Evolutionary conservation across 1,140 invertebrate genomes (phyloP).

Genomic region (Magallana angulata): DNA sequence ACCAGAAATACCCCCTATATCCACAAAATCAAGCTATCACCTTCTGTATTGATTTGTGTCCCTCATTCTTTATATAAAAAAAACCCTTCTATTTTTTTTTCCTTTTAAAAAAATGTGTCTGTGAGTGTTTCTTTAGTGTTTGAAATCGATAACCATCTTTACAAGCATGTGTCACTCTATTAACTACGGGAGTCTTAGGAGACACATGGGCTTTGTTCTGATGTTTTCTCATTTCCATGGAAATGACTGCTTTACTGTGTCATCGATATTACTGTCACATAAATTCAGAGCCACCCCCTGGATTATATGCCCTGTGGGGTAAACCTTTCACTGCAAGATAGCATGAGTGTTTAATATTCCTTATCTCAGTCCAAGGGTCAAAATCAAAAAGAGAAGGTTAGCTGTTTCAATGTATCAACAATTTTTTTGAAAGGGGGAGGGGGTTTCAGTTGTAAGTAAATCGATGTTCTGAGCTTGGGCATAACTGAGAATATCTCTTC

Average conservation of each 20-base stretch:
- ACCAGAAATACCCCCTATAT: neutral
- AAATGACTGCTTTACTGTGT: slow-evolving; percentile 28
- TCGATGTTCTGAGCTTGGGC: too few species aligned
- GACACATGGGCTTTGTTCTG: neutral
- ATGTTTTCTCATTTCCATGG: slow-evolving; percentile 31
- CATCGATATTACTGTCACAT: slow-evolving; percentile 18
- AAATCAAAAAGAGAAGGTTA: too few species aligned
- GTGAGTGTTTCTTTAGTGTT: neutral
- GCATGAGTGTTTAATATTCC: neutral
- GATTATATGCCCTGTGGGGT: neutral
- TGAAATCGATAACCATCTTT: slow-evolving; percentile 31
- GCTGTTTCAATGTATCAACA: too few species aligned
- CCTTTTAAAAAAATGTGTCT: neutral
- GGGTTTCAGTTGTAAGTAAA: too few species aligned
- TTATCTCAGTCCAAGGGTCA: neutral
- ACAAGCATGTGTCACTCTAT: slow-evolving; percentile 2
- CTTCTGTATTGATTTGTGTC: slow-evolving; percentile 15
- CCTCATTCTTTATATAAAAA: neutral
- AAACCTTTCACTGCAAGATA: neutral
- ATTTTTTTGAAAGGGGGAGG: too few species aligned
- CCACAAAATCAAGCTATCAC: neutral
- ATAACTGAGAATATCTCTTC: too few species aligned
- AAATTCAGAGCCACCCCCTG: neutral
- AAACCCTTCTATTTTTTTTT: neutral
- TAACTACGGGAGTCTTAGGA: neutral